Percentiles rank a stretch among this genome's conserved stretches.
Conservation (phyloP, 2,797 vertebrate species). For the Acanthopagrus latus region DNA sequence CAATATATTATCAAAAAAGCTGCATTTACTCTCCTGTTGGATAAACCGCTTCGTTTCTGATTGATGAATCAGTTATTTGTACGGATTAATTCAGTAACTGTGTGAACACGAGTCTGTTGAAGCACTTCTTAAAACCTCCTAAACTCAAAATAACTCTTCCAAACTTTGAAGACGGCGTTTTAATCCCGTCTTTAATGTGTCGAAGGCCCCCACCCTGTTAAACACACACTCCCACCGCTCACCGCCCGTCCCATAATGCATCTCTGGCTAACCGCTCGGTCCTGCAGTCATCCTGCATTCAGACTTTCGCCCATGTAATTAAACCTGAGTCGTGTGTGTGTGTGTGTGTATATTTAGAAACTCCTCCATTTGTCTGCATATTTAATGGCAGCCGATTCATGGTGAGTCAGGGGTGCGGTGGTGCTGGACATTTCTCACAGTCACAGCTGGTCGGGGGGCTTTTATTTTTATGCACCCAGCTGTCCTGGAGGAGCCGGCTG, state of each 20-base stretch:
- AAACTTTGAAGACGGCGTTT: conserved; percentile 5
- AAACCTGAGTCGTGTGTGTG: conserved; percentile 55
- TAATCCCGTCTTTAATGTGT: conserved; percentile 7
- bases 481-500: conserved; percentile 74
- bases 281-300: conserved; percentile 31
- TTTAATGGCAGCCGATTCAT: conserved; percentile 62
- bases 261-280: conserved; percentile 28
- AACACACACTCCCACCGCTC: conserved; percentile 14
- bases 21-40: not conserved
- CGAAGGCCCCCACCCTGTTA: conserved; percentile 4
- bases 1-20: not conserved
- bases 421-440: conserved; percentile 63
- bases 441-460: conserved; percentile 80
- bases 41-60: not conserved
- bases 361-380: conserved; percentile 63
- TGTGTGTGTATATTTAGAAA: conserved; percentile 70
- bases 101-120: not conserved
- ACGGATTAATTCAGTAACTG: not conserved
- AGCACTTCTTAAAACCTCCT: too few relatives aligned
- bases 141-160: conserved; percentile 3
- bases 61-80: not conserved
- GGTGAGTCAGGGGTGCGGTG: conserved; percentile 58
- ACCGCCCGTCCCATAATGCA: conserved; percentile 44
- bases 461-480: conserved; percentile 89
- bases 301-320: conserved; percentile 51